A percentile compares a stretch with the other conserved stretches of the same genome.
Conservation (phyloP, 2,888 invertebrate species). For the Heliconius ethilla region DNA sequence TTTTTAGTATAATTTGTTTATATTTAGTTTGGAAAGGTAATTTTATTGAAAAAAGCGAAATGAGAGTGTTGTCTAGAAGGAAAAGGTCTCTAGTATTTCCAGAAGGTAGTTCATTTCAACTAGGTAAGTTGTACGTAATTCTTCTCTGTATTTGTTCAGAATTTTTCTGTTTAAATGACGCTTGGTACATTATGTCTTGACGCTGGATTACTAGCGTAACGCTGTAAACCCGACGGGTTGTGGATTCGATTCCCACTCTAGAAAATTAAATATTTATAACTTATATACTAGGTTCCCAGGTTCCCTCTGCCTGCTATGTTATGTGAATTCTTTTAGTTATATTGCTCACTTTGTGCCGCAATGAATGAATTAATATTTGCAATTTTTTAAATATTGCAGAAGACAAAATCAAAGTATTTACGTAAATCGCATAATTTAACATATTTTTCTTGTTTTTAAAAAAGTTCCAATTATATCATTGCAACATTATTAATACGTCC, state of each 20-base stretch:
- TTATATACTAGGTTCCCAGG: too few species aligned
- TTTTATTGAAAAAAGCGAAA: conserved; percentile 50
- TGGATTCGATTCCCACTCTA: too few species aligned
- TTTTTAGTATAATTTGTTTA: not conserved
- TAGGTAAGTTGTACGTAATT: conserved; percentile 67
- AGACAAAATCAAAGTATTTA: too few species aligned
- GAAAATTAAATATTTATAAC: too few species aligned
- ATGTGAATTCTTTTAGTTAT: not conserved
- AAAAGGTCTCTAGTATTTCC: conserved; percentile 84
- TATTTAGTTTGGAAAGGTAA: conserved; percentile 4
- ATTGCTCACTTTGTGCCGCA: not conserved
- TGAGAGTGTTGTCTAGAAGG: conserved; percentile 73
- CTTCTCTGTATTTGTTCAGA: not conserved
- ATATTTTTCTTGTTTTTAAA: too few species aligned
- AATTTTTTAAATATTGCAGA: not conserved
- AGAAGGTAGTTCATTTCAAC: conserved; percentile 83
- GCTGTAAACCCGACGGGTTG: too few species aligned
- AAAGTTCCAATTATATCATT: too few species aligned
- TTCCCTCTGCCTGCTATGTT: too few species aligned
- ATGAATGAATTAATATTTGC: not conserved
- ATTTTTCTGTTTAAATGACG: not conserved
- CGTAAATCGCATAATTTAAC: too few species aligned
- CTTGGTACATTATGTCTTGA: not conserved
- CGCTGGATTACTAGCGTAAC: too few species aligned
- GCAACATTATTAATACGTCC: too few species aligned